These are phyloP conservation scores for Bombus consobrinus DNA, from an alignment of 1,140 invertebrate genomes.

Conservation along the genomic window DNA sequence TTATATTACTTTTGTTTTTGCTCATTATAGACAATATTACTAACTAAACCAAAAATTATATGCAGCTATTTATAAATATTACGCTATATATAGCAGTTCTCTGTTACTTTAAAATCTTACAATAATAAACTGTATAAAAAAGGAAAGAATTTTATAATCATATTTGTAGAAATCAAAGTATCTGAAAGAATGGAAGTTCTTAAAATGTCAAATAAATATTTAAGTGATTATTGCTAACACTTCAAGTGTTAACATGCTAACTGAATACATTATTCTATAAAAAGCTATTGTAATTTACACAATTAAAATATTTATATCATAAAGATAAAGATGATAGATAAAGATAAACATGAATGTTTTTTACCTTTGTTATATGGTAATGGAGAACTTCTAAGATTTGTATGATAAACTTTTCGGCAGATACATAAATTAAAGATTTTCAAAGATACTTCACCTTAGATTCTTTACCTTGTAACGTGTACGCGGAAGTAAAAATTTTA, in stretches of 20 bases:
- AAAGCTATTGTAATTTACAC: conserved; percentile 35
- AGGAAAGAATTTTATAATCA: background rate
- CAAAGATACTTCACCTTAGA: conserved; percentile 25
- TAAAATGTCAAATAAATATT: conserved; percentile 15
- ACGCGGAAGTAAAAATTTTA: conserved; percentile 33
- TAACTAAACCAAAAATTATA: conserved; percentile 25
- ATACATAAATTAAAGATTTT: conserved; percentile 4
- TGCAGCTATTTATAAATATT: conserved; percentile 18
- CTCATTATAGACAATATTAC: background rate
- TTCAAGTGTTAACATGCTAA: background rate
- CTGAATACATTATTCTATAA: conserved; percentile 6
- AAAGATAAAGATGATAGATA: conserved; percentile 15
- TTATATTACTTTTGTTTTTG: conserved; percentile 13
- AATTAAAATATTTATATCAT: conserved; percentile 16
- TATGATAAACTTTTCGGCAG: background rate
- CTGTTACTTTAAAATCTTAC: background rate
- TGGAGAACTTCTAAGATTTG: conserved; percentile 3
- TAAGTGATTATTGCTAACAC: background rate
- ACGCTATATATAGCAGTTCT: conserved; percentile 1
- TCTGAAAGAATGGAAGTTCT: background rate
- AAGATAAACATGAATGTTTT: conserved; percentile 21
- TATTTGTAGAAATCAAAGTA: background rate
- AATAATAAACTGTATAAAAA: background rate
- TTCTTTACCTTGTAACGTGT: conserved; percentile 21
- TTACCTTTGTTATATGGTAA: conserved; percentile 15